Evolutionary conservation across 2,113 vertebrate genomes (phyloP).

Genomic region (Parotia lawesii): DNA sequence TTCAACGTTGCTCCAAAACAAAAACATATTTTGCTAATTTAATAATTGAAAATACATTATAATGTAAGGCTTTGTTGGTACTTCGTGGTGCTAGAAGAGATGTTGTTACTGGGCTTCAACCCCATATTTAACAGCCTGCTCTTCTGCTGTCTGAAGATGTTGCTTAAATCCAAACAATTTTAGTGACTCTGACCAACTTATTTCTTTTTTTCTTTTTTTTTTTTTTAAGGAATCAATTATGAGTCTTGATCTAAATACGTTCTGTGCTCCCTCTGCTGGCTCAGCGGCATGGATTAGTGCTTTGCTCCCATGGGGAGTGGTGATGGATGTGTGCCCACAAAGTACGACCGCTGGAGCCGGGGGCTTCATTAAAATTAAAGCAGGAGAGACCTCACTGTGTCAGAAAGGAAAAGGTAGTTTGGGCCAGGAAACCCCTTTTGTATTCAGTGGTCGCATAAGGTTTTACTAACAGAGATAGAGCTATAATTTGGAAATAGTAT

Average conservation of each 20-base stretch:
- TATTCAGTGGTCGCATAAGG: not conserved
- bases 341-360: not conserved
- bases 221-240: not conserved
- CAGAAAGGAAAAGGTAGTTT: conserved; percentile 2
- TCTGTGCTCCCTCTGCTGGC: conserved; percentile 51
- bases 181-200: not conserved
- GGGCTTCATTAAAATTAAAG: conserved; percentile 7
- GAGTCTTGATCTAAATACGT: not conserved
- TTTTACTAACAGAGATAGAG: conserved; percentile 31
- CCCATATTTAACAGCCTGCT: not conserved
- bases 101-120: not conserved
- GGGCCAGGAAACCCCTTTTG: not conserved
- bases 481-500: conserved; percentile 22
- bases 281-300: not conserved
- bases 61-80: not conserved
- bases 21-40: conserved; percentile 48
- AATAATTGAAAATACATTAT: conserved; percentile 19
- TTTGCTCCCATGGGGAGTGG: not conserved
- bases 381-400: not conserved
- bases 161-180: not conserved
- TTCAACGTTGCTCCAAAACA: conserved; percentile 14
- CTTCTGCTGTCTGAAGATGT: not conserved
- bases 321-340: not conserved
- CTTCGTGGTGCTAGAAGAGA: not conserved
- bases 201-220: not conserved